These are phyloP conservation scores for Clusia tigrina DNA, from an alignment of 2,888 invertebrate species.

Conservation along the genomic window DNA sequence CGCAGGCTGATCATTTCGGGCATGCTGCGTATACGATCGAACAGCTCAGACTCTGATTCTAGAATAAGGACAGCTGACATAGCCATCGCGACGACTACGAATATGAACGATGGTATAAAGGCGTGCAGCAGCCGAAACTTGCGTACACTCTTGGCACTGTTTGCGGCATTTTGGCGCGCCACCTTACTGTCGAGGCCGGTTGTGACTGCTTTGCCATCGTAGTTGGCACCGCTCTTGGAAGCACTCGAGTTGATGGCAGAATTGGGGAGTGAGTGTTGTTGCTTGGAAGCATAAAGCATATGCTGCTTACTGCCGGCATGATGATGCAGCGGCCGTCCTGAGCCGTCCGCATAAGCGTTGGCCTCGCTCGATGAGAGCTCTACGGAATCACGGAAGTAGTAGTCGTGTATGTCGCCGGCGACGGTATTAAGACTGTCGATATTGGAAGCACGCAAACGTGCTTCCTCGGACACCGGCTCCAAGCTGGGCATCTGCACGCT, in stretches of 20 bases:
- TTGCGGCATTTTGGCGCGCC: slow-evolving; percentile 46
- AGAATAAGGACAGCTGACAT: slow-evolving; percentile 76
- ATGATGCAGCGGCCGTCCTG: slow-evolving; percentile 39
- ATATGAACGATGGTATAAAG: slow-evolving; percentile 80
- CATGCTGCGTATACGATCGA: slow-evolving; percentile 74
- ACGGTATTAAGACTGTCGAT: slow-evolving; percentile 49
- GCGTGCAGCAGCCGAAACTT: slow-evolving; percentile 74
- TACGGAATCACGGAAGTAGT: slow-evolving; percentile 78
- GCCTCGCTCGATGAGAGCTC: slow-evolving; percentile 81
- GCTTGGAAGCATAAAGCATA: slow-evolving; percentile 46
- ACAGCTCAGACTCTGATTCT: slow-evolving; percentile 79
- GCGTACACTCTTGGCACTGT: slow-evolving; percentile 61
- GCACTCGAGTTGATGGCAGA: slow-evolving; percentile 50
- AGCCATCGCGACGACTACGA: slow-evolving; percentile 75
- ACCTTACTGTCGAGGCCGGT: slow-evolving; percentile 9
- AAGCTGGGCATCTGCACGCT: slow-evolving; percentile 63
- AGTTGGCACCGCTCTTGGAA: slow-evolving; percentile 36
- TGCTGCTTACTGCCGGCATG: slow-evolving; percentile 46
- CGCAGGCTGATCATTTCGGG: slow-evolving; percentile 81
- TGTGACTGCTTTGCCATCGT: slow-evolving; percentile 31
- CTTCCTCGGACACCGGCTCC: slow-evolving; percentile 76
- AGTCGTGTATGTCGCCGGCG: slow-evolving; percentile 66
- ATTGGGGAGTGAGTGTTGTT: slow-evolving; percentile 48
- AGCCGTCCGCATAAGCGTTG: slow-evolving; percentile 50
- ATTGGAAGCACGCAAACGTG: slow-evolving; percentile 57